A percentile compares a stretch with the other conserved stretches of the same genome.
phyloP scores from a whole-genome alignment of 2,113 vertebrate genomes.

The Apus apus region DNA sequence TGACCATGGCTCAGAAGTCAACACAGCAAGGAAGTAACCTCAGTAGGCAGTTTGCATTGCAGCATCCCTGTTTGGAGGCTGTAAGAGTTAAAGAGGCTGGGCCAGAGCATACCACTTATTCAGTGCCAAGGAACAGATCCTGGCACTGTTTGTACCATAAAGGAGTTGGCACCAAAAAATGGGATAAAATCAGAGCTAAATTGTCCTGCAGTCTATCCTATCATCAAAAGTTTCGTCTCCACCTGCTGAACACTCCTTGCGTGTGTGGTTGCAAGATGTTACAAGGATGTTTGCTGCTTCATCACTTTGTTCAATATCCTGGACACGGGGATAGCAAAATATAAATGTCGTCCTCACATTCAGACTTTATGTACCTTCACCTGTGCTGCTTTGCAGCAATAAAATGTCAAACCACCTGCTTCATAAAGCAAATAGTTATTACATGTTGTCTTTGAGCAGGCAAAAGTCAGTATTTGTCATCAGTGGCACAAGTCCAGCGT shows the following conservation, averaged over 20 bases:
- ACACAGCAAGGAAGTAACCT: not conserved
- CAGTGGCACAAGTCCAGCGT: constrained; percentile 29
- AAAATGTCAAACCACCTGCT: not conserved
- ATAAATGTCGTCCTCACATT: not conserved
- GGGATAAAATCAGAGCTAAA: not conserved
- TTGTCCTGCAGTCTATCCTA: not conserved
- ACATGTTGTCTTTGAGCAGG: not conserved
- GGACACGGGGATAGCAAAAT: not conserved
- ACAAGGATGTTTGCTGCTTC: not conserved
- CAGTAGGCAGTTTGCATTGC: not conserved
- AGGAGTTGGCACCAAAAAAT: not conserved
- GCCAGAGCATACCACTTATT: not conserved
- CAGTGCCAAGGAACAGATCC: not conserved
- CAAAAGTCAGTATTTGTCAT: not conserved
- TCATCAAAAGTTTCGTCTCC: not conserved
- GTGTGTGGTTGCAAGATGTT: not conserved
- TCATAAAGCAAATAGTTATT: not conserved
- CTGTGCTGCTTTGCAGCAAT: not conserved
- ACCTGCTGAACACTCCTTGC: not conserved
- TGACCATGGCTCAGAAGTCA: not conserved
- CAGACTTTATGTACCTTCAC: not conserved
- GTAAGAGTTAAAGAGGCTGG: not conserved
- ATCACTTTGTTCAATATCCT: not conserved
- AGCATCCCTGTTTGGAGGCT: not conserved
- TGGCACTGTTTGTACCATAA: not conserved